Evolutionary conservation across 2,797 vertebrate genomes (phyloP).

Genomic region (Petrocephalus sullivani): DNA sequence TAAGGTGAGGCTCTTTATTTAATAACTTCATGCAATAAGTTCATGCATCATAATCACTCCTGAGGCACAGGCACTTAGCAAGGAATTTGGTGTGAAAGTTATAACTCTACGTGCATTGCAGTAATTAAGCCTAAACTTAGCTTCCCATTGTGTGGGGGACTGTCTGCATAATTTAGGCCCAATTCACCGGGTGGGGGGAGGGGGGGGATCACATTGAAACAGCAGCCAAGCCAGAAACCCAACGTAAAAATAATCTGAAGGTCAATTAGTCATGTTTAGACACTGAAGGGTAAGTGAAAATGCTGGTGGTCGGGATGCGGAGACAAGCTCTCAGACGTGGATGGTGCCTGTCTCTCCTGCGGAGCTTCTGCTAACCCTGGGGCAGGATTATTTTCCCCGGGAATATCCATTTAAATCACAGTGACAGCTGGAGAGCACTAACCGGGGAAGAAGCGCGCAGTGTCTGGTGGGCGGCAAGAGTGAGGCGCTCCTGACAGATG

Average conservation of each 20-base stretch:
- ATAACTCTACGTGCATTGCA: background rate
- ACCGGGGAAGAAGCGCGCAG: background rate
- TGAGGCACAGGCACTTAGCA: background rate
- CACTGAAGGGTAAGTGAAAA: background rate
- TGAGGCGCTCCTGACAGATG: background rate
- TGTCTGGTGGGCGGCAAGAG: background rate
- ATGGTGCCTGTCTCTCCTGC: background rate
- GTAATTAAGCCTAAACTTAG: background rate
- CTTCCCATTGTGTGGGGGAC: background rate
- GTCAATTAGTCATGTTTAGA: background rate
- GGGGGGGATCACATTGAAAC: background rate
- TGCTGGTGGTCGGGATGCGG: background rate
- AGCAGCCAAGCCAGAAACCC: background rate
- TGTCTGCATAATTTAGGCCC: conserved; percentile 2
- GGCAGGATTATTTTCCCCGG: background rate
- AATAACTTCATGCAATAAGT: background rate
- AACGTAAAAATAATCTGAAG: background rate
- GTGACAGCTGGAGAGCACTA: background rate
- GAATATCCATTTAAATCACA: background rate
- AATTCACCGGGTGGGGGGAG: background rate
- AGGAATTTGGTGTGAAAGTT: background rate
- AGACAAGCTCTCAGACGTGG: background rate
- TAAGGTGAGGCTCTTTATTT: background rate
- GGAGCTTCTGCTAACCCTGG: background rate
- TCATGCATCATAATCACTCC: background rate